phyloP scores from a whole-genome alignment of 2,113 vertebrate species.

The Crotophaga sulcirostris region DNA sequence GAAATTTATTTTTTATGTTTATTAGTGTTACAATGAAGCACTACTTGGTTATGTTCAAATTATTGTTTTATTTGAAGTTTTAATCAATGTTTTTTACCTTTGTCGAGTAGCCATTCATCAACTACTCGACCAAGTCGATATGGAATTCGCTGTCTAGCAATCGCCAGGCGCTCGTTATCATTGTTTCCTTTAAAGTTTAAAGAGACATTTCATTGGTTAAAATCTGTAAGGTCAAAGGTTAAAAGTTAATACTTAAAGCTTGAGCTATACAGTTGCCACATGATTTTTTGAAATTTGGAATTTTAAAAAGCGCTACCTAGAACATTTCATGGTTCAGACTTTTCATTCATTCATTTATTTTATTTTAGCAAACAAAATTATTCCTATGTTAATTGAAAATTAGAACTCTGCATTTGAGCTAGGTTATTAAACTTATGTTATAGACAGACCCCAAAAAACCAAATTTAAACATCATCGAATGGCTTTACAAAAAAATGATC shows the following conservation, averaged over 20 bases:
- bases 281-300: slow-evolving; percentile 92
- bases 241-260: slow-evolving; percentile 99
- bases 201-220: slow-evolving; percentile 99
- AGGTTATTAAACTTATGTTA: slow-evolving; percentile 95
- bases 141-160: slow-evolving; percentile 99
- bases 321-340: slow-evolving; percentile 95
- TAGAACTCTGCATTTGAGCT: slow-evolving; percentile 91
- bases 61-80: slow-evolving; percentile 99
- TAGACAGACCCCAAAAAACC: slow-evolving; percentile 90
- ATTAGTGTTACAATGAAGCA: slow-evolving; percentile 94
- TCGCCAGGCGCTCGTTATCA: slow-evolving; percentile 99
- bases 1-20: slow-evolving; percentile 97
- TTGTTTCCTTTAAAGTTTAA: slow-evolving; percentile 99
- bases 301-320: slow-evolving; percentile 91
- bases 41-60: slow-evolving; percentile 98
- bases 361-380: slow-evolving; percentile 98
- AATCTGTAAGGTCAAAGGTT: slow-evolving; percentile 99
- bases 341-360: slow-evolving; percentile 94
- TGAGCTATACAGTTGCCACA: slow-evolving; percentile 96
- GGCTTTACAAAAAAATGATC: slow-evolving; percentile 89
- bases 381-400: slow-evolving; percentile 96
- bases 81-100: slow-evolving; percentile 99
- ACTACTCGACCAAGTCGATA: slow-evolving; percentile 99
- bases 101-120: slow-evolving; percentile 99
- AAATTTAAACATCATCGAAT: slow-evolving; percentile 91